These are phyloP conservation scores for Spilarctia lutea DNA, from an alignment of 2,888 invertebrate genomes.

Conservation along the genomic window DNA sequence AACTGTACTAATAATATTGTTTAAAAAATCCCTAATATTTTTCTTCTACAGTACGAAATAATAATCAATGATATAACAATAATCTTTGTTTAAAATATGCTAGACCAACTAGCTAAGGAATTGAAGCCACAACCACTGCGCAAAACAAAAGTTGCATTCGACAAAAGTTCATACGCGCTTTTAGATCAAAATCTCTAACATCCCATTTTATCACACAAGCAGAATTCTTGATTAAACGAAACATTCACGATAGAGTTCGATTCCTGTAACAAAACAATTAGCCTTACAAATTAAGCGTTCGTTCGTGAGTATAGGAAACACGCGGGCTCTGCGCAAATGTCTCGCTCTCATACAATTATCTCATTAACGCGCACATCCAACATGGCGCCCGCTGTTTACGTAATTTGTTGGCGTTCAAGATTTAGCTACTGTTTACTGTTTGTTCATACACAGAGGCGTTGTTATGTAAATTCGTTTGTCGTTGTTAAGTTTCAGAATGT, in stretches of 20 bases:
- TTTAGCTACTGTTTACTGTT: conserved; percentile 52
- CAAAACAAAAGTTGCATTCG: too few relatives aligned
- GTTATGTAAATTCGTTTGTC: conserved; percentile 66
- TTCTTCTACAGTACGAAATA: too few relatives aligned
- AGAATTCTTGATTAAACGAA: background rate
- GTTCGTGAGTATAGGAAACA: conserved; percentile 8
- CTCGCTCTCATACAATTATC: conserved; percentile 72
- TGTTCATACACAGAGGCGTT: conserved; percentile 53
- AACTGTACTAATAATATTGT: too few relatives aligned
- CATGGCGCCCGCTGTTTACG: conserved; percentile 67
- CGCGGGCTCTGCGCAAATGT: conserved; percentile 13
- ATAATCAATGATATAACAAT: too few relatives aligned
- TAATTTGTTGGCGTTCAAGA: conserved; percentile 75
- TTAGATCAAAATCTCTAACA: background rate
- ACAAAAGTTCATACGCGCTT: background rate
- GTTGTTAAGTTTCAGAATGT: conserved; percentile 26
- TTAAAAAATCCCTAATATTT: too few relatives aligned
- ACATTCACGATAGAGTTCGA: background rate
- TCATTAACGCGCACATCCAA: conserved; percentile 69
- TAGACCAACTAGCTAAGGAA: too few relatives aligned
- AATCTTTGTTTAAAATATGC: too few relatives aligned
- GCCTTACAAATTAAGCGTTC: conserved; percentile 18
- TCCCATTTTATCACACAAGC: background rate
- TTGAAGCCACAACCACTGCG: too few relatives aligned
- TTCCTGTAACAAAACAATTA: conserved; percentile 17